Base-by-base conservation (phyloP, 2,797 vertebrate genomes). In the Gobionotothen gibberifrons region DNA sequence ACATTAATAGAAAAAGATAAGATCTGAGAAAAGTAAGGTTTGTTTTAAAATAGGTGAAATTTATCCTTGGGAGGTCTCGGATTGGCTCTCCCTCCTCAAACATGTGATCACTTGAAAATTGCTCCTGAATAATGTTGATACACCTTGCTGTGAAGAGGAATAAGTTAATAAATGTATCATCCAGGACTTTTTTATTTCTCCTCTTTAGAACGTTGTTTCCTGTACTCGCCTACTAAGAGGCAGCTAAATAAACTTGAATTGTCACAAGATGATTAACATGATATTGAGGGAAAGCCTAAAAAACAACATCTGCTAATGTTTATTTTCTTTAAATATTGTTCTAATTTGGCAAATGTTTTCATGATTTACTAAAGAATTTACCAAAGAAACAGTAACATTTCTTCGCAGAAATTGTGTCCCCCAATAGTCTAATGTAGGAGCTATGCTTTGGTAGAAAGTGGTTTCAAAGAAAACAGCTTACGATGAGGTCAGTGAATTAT, bases 271-370 rank as follows among this genome's bases (percentile, higher is more conserved):
- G 1, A 44, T 52, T 16, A 16, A 36, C 15, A 39, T 52, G 19
- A 65, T 55, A 21, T 4, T 46, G 21, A 29, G 26, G 21, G 16
- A 26, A 42, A 43, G 56, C 9, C 10, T 3, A 26, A 11, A 44
- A 32, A 43, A 21, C 3, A 7, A 36, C 2, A 36, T 9, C 32
- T 36, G 32, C 32, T 36, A 6, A 36, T 36, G 32, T 36, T 36
- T 16, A 47, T 29, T 17, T 42, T 29, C 21, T 19, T 49, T 69
- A 13, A 14, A 68, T 13, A n/a, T 62, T 72, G 52, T 22, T n/a
- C 15, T 40, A 64, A 21, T 42, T 40, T 49, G 11, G 15, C 46
- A 42, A 0, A 17, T 17, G 26, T 16, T 19, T 29, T 57, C 21
- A 19, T n/a, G 2, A 58, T 29, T 56, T 16, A 57, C 15, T 61